phyloP scores from a whole-genome alignment of 2,113 vertebrate genomes.

The Bothrops jararaca region DNA sequence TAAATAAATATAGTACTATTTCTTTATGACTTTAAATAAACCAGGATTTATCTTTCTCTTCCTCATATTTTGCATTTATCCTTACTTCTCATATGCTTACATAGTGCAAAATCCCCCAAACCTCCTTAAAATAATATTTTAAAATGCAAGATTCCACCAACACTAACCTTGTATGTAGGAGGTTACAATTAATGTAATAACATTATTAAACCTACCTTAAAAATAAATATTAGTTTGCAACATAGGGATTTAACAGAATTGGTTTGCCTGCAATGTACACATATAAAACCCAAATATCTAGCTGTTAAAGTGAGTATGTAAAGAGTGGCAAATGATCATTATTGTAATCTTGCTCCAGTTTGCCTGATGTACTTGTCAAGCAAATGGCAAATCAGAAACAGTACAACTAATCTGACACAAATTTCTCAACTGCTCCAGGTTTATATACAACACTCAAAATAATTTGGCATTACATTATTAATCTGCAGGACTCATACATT shows the following conservation, averaged over 20 bases:
- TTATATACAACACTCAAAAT: conserved; percentile 28
- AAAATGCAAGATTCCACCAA: conserved; percentile 44
- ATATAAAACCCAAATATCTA: conserved; percentile 18
- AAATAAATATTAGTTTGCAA: conserved; percentile 42
- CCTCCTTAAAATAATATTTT: conserved; percentile 30
- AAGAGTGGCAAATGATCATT: conserved; percentile 14
- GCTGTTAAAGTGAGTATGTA: conserved; percentile 37
- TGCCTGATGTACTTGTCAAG: conserved; percentile 34
- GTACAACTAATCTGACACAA: neutral
- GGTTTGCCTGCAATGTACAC: conserved; percentile 40
- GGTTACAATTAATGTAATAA: conserved; percentile 15
- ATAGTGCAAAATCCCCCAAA: neutral
- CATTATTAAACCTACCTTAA: conserved; percentile 23
- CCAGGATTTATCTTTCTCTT: neutral
- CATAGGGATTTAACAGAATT: conserved; percentile 40
- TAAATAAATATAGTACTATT: neutral
- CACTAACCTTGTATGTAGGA: conserved; percentile 13
- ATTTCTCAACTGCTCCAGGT: conserved; percentile 28
- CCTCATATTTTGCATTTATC: neutral
- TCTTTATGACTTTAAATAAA: neutral
- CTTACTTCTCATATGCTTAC: neutral
- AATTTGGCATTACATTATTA: conserved; percentile 35
- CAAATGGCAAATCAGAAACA: conserved; percentile 52
- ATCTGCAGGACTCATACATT: conserved; percentile 29
- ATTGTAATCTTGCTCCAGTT: conserved; percentile 48